phyloP scores from a whole-genome alignment of 2,113 vertebrate genomes.

The Mastomys natalensis region DNA sequence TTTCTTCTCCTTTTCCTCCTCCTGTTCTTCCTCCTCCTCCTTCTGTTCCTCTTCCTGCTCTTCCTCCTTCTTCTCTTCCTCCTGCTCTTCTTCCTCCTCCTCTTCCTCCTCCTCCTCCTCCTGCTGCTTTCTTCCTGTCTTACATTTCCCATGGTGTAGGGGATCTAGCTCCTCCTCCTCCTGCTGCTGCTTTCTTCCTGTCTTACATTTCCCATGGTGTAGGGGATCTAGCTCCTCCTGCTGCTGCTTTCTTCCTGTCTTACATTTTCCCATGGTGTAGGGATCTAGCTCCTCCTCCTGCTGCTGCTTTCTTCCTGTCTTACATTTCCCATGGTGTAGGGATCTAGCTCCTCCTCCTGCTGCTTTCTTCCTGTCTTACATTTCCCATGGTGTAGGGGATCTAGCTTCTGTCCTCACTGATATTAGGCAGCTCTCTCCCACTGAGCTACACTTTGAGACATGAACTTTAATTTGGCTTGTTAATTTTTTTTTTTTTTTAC shows the following conservation, averaged over 20 bases:
- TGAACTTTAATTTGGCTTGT: background rate
- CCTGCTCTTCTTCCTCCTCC: too few relatives aligned
- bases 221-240: background rate
- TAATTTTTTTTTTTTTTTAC: too few relatives aligned
- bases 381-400: background rate
- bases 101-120: background rate
- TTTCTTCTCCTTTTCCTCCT: background rate
- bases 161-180: background rate
- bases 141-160: background rate
- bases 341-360: background rate
- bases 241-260: background rate
- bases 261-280: background rate
- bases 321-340: background rate
- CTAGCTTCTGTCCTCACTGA: background rate
- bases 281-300: background rate
- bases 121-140: background rate
- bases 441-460: background rate
- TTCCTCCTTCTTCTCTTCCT: too few relatives aligned
- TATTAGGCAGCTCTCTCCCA: background rate
- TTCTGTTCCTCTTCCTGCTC: too few relatives aligned
- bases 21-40: rapidly evolving
- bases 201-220: background rate
- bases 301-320: background rate
- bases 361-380: background rate
- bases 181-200: background rate